Evolutionary conservation across 2,888 invertebrate genomes (phyloP).

Genomic region (Agonopterix alstromeriana): DNA sequence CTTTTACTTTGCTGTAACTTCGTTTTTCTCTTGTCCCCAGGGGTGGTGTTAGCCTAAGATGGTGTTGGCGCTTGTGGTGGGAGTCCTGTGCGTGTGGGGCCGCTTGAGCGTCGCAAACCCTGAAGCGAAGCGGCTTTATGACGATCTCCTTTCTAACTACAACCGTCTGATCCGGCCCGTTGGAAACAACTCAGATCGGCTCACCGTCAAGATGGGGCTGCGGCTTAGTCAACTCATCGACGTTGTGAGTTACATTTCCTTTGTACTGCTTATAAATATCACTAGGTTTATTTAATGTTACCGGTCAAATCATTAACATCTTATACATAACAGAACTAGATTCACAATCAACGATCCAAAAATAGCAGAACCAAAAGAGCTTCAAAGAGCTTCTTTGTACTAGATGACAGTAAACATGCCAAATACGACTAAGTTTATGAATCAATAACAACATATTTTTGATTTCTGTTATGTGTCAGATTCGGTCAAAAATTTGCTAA

Average conservation of each 20-base stretch:
- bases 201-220: constrained; percentile 96
- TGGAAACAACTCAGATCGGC: constrained; percentile 94
- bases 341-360: no score
- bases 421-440: no score
- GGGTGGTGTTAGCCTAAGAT: constrained; percentile 92
- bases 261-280: background rate
- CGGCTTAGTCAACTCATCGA: constrained; percentile 93
- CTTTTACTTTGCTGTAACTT: no score
- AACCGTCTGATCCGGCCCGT: constrained; percentile 96
- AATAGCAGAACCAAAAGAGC: no score
- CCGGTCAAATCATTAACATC: no score
- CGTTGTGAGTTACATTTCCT: constrained; percentile 83
- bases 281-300: no score
- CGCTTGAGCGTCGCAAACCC: constrained; percentile 90
- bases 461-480: no score
- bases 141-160: constrained; percentile 96
- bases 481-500: no score
- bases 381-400: no score
- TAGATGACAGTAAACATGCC: no score
- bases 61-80: constrained; percentile 85
- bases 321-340: no score
- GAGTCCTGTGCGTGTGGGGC: constrained; percentile 86
- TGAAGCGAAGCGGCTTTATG: constrained; percentile 95
- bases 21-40: constrained; percentile 58
- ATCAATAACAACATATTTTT: no score